Evolutionary conservation across 2,888 invertebrate genomes (phyloP).

Genomic region (Antheraea assamensis): DNA sequence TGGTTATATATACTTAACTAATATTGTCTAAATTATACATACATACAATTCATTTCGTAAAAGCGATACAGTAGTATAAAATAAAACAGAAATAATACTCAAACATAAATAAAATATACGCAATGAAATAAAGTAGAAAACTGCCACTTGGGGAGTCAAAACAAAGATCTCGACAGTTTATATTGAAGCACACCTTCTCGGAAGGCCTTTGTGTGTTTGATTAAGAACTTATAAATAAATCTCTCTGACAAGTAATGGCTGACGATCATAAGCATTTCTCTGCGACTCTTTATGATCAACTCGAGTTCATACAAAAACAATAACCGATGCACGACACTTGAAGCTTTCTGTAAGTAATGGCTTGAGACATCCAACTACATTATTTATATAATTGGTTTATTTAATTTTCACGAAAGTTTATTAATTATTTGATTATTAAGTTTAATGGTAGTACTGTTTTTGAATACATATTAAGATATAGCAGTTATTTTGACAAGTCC

Average conservation of each 20-base stretch:
- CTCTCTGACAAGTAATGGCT: conserved; percentile 44
- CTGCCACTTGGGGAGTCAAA: conserved; percentile 71
- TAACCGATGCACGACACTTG: conserved; percentile 18
- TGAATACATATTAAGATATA: neutral
- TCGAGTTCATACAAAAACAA: conserved; percentile 15
- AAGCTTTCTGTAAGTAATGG: conserved; percentile 7
- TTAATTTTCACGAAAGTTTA: neutral
- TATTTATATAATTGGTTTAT: neutral
- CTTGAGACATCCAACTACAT: neutral
- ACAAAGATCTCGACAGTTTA: conserved; percentile 63
- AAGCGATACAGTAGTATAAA: no score
- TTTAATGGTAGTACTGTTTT: neutral
- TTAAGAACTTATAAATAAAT: conserved; percentile 69
- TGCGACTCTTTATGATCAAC: conserved; percentile 19
- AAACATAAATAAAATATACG: conserved; percentile 1
- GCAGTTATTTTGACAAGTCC: no score
- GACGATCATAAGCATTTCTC: conserved; percentile 27
- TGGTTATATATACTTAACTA: no score
- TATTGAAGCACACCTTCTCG: conserved; percentile 58
- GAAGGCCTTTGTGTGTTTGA: conserved; percentile 66
- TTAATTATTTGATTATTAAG: neutral
- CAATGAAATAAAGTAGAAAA: conserved; percentile 44
- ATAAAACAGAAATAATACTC: neutral
- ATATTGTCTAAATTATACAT: no score
- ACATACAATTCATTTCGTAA: no score